Conservation (phyloP, 2,113 vertebrate species). For the Ploceus nigricollis region DNA sequence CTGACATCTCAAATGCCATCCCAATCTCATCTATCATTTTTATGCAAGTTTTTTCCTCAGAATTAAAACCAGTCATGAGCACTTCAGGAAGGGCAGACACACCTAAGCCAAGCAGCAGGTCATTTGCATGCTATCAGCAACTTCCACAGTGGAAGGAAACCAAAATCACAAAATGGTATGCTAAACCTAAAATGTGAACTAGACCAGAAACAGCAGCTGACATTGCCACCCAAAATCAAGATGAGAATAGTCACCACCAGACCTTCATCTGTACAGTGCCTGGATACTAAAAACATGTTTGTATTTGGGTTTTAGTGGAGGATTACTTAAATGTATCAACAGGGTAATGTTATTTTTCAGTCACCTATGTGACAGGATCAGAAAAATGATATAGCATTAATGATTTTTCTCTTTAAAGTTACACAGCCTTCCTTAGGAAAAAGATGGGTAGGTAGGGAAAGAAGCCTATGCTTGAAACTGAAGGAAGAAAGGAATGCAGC, state of each 20-base stretch:
- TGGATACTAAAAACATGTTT: background rate
- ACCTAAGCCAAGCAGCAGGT: background rate
- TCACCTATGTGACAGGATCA: conserved; percentile 17
- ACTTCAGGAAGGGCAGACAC: background rate
- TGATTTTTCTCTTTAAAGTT: conserved; percentile 42
- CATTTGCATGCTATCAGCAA: background rate
- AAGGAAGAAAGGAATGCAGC: conserved; percentile 35
- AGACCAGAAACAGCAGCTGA: background rate
- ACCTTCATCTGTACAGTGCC: background rate
- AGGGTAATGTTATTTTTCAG: background rate
- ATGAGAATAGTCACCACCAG: background rate
- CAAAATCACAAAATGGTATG: background rate
- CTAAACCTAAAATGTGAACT: background rate
- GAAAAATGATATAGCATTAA: conserved; percentile 29
- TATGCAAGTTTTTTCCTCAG: background rate
- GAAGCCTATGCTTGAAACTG: background rate
- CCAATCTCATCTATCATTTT: background rate
- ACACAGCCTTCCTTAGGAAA: background rate
- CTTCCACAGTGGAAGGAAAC: background rate
- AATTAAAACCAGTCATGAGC: background rate
- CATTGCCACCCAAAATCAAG: background rate
- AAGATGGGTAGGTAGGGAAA: background rate
- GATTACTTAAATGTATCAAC: background rate
- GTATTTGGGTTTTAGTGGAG: background rate
- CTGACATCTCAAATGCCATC: background rate